Evolutionary conservation across 2,113 vertebrate genomes (phyloP), one percentile per base, ranked within the genome.

Genomic region (Hypocryptadius cinnamomeus): DNA sequence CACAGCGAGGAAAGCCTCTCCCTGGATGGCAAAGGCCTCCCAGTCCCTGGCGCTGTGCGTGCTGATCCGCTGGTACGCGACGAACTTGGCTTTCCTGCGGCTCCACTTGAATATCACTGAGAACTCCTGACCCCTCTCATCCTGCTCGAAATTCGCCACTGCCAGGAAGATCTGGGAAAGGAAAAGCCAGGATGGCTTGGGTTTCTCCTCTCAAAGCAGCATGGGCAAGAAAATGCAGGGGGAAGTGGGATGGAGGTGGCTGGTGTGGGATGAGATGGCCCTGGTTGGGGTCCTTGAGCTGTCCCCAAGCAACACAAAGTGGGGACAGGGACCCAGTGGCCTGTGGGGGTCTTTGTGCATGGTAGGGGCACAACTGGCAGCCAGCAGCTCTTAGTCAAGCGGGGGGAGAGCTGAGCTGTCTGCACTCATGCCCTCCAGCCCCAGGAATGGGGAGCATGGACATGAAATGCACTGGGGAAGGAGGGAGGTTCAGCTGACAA

Each of bases 41-140:
- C 99, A 99, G 97, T 99, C 99, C 12, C 99, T 97, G 39, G 99
- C 99, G 3, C 98, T 98, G 97, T 99, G 97, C 1, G 99, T 99
- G 95, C 90, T 85, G 80, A 99, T 97, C 53, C 98, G 97, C 98
- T 99, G 99, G 96, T 99, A 98, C 0, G 39, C 78, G 45, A 98
- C 37, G 96, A 99, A 99, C 64, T 97, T 98, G 60, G 97, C 97
- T 53, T 97, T 98, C 87, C 97, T 98, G 84, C 74, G 97, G 96
- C 98, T 99, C 99, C 99, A 99, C 85, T 98, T 99, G 97, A 99
- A 99, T 73, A 99, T 98, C 9, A 99, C 98, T 6, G 99, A 99
- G 89, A 98, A 93, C 91, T 99, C 98, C 85, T 96, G 97, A 6
- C 97, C 97, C 33, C 66, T 86, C 22, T 96, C 97, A 11, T 97